Conservation (phyloP, 2,888 invertebrate genomes). For the Xestia ashworthii region DNA sequence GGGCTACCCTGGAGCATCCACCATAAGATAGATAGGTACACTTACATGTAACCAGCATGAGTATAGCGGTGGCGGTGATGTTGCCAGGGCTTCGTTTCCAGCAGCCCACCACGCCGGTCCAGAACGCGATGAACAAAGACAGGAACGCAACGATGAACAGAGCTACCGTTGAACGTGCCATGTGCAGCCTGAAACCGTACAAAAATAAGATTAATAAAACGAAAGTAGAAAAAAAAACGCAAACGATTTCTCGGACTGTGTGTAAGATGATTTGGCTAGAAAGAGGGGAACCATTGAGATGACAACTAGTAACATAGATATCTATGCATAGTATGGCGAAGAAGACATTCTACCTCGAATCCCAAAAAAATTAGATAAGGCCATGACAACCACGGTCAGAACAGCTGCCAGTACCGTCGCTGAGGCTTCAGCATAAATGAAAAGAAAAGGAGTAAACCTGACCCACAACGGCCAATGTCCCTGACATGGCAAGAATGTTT, state of each 20-base stretch:
- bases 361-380: background rate
- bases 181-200: conserved; percentile 91
- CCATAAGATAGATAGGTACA: conserved; percentile 3
- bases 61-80: conserved; percentile 97
- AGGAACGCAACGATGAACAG: conserved; percentile 98
- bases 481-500: background rate
- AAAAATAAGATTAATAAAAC: background rate
- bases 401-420: background rate
- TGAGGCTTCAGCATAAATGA: background rate
- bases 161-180: conserved; percentile 98
- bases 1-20: too few species aligned
- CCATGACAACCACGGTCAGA: background rate
- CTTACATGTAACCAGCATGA: conserved; percentile 97
- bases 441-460: background rate
- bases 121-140: conserved; percentile 97
- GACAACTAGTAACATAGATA: background rate
- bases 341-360: background rate
- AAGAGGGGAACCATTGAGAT: background rate
- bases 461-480: background rate
- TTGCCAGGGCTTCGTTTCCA: conserved; percentile 98
- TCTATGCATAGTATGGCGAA: background rate
- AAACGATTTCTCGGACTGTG: background rate
- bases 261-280: background rate
- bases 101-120: conserved; percentile 98
- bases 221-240: background rate